Evolutionary conservation across 2,888 invertebrate genomes (phyloP), one percentile per base, ranked within the genome.

Genomic region (Lochmaea crataegi): DNA sequence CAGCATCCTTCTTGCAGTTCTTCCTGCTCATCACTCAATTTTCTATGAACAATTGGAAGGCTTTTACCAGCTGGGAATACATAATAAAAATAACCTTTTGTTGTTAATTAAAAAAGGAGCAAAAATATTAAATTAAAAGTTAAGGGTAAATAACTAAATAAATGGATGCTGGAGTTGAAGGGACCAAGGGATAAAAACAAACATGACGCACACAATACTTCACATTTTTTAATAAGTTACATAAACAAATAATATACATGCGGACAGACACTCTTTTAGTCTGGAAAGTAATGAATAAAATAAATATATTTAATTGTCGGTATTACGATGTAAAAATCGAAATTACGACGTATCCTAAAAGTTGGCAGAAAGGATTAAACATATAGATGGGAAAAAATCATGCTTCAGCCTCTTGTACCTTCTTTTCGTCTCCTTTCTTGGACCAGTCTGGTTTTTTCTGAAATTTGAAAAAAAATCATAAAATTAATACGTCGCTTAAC

Each of bases 371-470:
- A 73, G 71, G 69, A 65, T 75, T 76, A 75, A 38, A 16, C 56
- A 57, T 38, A 38, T 53, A 22, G 66, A 58, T 61, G 68, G 48
- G 41, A 45, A 22, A 41, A 58, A 70, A 71, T 94, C 93, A 94
- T 92, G 94, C 94, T 90, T 95, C 94, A 88, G 92, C 93, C 88
- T 93, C 95, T 90, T 91, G 92, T 93, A 95, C 94, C 90, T 91
- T 91, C 88, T 92, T 92, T 85, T 95, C 95, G 86, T 94, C 94
- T 87, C 92, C 92, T 87, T 95, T 95, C 92, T 96, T 96, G 87
- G 96, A 95, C 96, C 96, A 96, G 90, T 96, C 96, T 85, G 96
- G 95, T 89, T 96, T 96, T 91, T 95, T 96, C 95, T 95, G 94
- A 85, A 91, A 90, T 89, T 84, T 83, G 32, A 73, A 79, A 76